These are phyloP conservation scores for Oophaga sylvatica DNA, from an alignment of 2,797 vertebrate species.

Conservation along the genomic window DNA sequence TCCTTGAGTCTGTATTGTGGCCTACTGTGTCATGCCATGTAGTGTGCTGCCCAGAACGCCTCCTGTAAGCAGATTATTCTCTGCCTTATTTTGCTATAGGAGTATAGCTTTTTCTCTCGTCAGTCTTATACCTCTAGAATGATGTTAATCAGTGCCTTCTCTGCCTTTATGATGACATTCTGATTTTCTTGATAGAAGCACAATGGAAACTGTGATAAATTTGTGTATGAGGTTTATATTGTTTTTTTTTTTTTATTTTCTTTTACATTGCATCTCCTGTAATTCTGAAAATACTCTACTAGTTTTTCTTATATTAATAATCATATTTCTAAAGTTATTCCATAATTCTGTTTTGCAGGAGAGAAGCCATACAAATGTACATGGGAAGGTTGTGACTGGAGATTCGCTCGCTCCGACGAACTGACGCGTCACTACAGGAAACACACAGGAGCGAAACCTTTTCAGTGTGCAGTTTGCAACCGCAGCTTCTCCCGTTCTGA, in stretches of 20 bases:
- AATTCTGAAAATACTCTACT: no score
- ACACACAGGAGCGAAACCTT: conserved; percentile 95
- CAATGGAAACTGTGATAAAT: neutral
- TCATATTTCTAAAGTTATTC: neutral
- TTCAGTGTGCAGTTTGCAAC: conserved; percentile 91
- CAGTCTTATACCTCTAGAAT: neutral
- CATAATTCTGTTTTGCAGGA: conserved; percentile 74
- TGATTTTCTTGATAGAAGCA: neutral
- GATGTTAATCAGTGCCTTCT: neutral
- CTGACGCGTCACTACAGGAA: conserved; percentile 97
- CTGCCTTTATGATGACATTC: neutral
- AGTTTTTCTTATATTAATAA: neutral
- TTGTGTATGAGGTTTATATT: neutral
- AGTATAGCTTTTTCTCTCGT: neutral
- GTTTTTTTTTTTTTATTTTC: neutral
- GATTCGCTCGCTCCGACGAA: conserved; percentile 95
- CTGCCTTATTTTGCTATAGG: neutral
- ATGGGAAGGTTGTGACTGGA: conserved; percentile 97
- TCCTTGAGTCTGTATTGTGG: neutral
- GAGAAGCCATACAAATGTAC: conserved; percentile 97
- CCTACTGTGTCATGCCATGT: neutral
- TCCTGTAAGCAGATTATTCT: neutral
- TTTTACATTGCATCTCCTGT: neutral
- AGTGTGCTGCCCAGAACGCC: neutral
- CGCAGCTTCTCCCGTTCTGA: conserved; percentile 97